These are phyloP conservation scores for Prolemur simus DNA, from an alignment of 2,113 vertebrate genomes.

Conservation along the genomic window DNA sequence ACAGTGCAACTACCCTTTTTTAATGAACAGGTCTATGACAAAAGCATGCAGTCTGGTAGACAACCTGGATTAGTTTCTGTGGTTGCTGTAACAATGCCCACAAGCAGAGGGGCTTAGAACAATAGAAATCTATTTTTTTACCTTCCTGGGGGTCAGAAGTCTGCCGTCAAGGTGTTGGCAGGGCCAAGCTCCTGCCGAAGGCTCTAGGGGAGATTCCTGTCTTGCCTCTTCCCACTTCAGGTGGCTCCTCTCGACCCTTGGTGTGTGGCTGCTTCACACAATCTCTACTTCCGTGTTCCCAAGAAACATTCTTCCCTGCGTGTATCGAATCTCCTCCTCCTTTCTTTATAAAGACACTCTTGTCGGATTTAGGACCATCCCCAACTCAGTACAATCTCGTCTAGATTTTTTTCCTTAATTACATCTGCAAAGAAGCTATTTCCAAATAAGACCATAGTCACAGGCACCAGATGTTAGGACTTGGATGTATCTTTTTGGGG, in stretches of 20 bases:
- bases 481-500: not conserved
- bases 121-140: not conserved
- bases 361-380: not conserved
- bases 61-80: too few relatives aligned
- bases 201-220: too few relatives aligned
- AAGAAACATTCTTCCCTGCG: fast-evolving
- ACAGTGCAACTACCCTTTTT: too few relatives aligned
- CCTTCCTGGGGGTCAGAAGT: not conserved
- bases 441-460: not conserved
- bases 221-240: not conserved
- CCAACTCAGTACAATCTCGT: not conserved
- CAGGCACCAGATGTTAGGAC: fast-evolving
- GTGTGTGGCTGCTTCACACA: not conserved
- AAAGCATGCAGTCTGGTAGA: too few relatives aligned
- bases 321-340: not conserved
- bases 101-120: too few relatives aligned
- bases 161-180: not conserved
- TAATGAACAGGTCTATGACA: not conserved
- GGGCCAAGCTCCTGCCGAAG: fast-evolving
- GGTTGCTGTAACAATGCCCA: too few relatives aligned
- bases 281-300: too few relatives aligned
- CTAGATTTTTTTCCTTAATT: not conserved
- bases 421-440: not conserved
- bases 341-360: fast-evolving
- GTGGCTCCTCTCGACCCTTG: not conserved